Evolutionary conservation across 1,140 invertebrate species (phyloP).

Genomic region (Drosophila ercepeae): DNA sequence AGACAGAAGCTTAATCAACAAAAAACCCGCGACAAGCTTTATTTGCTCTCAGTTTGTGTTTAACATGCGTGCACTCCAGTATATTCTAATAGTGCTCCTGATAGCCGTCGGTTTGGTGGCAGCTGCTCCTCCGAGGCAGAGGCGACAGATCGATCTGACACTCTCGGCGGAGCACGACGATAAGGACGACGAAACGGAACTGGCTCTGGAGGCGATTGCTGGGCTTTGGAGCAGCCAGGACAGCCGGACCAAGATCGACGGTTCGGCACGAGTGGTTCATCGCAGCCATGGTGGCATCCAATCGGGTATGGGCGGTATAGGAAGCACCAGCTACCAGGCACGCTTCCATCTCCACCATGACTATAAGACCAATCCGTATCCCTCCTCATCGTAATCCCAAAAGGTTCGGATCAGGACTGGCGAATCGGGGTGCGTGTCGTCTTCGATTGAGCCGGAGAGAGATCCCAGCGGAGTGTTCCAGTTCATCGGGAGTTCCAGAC

Average conservation of each 20-base stretch:
- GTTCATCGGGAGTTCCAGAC: constrained; percentile 18
- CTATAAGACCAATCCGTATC: constrained; percentile 69
- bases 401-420: constrained; percentile 76
- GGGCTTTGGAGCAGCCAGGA: constrained; percentile 78
- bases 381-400: constrained; percentile 30
- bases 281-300: constrained; percentile 49
- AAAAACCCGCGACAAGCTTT: not conserved
- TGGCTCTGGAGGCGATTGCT: constrained; percentile 77
- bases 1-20: constrained; percentile 12
- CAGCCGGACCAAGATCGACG: constrained; percentile 74
- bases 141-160: constrained; percentile 77
- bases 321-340: constrained; percentile 74
- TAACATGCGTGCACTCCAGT: constrained; percentile 58
- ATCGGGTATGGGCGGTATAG: constrained; percentile 63
- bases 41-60: constrained; percentile 40
- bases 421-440: constrained; percentile 69
- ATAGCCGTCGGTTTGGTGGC: constrained; percentile 10
- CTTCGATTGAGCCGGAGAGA: constrained; percentile 39
- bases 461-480: not conserved
- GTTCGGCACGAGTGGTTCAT: constrained; percentile 72
- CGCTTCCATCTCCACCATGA: constrained; percentile 78
- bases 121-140: constrained; percentile 5
- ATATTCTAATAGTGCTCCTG: constrained; percentile 30
- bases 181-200: constrained; percentile 73
- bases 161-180: constrained; percentile 78